phyloP scores from a whole-genome alignment of 2,888 invertebrate species.

The Zygaena filipendulae region DNA sequence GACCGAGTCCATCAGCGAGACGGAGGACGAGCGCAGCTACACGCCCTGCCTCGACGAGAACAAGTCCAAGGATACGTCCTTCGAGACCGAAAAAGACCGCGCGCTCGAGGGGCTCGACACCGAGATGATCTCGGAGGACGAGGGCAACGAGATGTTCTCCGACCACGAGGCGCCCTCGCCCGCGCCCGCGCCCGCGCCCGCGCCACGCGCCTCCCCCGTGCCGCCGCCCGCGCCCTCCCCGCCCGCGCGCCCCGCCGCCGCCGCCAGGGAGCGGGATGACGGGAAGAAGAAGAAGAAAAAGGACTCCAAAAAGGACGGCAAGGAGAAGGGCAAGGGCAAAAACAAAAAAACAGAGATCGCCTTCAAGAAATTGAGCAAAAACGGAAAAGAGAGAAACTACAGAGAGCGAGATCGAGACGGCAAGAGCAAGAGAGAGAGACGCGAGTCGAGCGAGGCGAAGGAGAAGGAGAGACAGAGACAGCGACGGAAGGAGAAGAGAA shows the following conservation, averaged over 20 bases:
- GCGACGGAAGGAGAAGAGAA: slow-evolving; percentile 69
- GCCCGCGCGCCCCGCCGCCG: slow-evolving; percentile 42
- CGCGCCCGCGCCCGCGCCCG: slow-evolving; percentile 47
- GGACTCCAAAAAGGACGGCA: slow-evolving; percentile 56
- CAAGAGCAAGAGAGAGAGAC: slow-evolving; percentile 32
- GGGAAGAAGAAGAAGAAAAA: slow-evolving; percentile 63
- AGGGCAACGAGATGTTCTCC: slow-evolving; percentile 73
- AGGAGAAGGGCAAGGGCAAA: slow-evolving; percentile 45
- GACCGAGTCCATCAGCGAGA: slow-evolving; percentile 73
- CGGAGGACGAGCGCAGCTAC: slow-evolving; percentile 75
- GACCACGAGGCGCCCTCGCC: slow-evolving; percentile 58
- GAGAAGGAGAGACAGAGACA: slow-evolving; percentile 38
- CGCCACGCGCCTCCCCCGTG: slow-evolving; percentile 38
- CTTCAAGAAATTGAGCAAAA: slow-evolving; percentile 86
- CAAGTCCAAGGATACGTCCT: slow-evolving; percentile 50
- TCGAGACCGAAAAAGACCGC: slow-evolving; percentile 42
- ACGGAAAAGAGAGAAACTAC: slow-evolving; percentile 81
- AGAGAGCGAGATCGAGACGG: slow-evolving; percentile 68
- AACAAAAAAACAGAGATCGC: slow-evolving; percentile 66
- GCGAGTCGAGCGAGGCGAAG: slow-evolving; percentile 23
- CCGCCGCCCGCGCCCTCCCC: slow-evolving; percentile 22
- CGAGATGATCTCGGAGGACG: slow-evolving; percentile 80
- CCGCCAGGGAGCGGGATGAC: slow-evolving; percentile 25
- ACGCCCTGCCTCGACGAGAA: slow-evolving; percentile 79
- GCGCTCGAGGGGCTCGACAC: slow-evolving; percentile 74